Conservation (phyloP, 2,888 invertebrate species). For the Hyppa rectilinea region DNA sequence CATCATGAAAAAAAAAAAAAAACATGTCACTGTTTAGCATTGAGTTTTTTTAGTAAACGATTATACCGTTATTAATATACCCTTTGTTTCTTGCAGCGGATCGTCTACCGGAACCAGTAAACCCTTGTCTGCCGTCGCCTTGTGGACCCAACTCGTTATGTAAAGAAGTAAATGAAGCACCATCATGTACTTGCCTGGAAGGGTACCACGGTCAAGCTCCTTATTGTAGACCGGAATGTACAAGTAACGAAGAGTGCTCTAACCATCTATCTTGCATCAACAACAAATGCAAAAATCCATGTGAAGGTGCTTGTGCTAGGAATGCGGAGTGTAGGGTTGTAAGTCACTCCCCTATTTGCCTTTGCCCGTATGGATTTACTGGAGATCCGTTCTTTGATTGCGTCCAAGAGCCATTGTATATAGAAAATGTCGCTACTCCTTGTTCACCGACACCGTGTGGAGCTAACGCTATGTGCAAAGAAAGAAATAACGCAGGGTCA, state of each 20-base stretch:
- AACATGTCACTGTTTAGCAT: no score
- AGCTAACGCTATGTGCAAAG: constrained; percentile 92
- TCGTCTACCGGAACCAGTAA: constrained; percentile 85
- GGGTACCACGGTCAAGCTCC: constrained; percentile 93
- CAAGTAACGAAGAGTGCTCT: constrained; percentile 94
- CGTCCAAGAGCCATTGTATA: constrained; percentile 77
- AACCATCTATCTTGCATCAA: constrained; percentile 93
- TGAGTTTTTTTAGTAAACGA: not conserved
- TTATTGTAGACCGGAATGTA: constrained; percentile 95
- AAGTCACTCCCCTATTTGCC: constrained; percentile 94
- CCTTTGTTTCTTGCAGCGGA: constrained; percentile 82
- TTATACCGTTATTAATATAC: not conserved
- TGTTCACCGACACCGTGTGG: constrained; percentile 92
- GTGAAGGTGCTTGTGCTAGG: constrained; percentile 93
- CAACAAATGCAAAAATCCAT: constrained; percentile 94
- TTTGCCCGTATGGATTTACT: constrained; percentile 92
- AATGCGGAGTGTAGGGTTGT: constrained; percentile 94
- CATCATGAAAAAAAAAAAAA: no score
- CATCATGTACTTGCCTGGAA: constrained; percentile 94
- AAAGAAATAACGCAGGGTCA: constrained; percentile 91
- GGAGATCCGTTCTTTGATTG: constrained; percentile 95
- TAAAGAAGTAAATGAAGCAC: constrained; percentile 92
- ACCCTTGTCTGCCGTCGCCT: constrained; percentile 94
- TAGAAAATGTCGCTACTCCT: constrained; percentile 86
- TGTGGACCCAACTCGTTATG: constrained; percentile 95